A percentile compares a stretch with the other conserved stretches of the same genome.
Evolutionary conservation across 2,113 vertebrate genomes (phyloP).

Genomic region (Syngnathus scovelli): DNA sequence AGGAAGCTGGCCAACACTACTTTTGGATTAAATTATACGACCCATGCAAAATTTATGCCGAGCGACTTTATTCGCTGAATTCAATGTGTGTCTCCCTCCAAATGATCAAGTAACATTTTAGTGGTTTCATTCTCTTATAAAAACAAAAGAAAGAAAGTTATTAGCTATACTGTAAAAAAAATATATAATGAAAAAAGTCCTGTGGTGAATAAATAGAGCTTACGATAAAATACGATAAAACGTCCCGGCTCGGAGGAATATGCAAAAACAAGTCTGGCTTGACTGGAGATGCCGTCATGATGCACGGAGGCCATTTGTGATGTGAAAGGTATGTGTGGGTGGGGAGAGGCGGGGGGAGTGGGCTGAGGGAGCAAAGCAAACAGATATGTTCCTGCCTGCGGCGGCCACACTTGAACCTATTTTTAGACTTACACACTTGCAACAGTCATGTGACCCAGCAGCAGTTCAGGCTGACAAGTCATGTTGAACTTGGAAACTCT

Average conservation of each 20-base stretch:
- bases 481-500: conserved; percentile 18
- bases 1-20: not conserved
- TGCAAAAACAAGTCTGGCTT: conserved; percentile 8
- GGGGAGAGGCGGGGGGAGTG: not conserved
- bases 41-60: not conserved
- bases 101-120: not conserved
- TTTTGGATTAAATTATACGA: not conserved
- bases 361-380: conserved; percentile 36
- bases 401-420: conserved; percentile 24
- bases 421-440: conserved; percentile 12
- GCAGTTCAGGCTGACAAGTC: conserved; percentile 19
- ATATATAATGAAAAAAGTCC: too few species aligned
- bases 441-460: conserved; percentile 12
- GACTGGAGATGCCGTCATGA: conserved; percentile 45
- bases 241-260: too few species aligned
- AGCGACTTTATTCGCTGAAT: not conserved
- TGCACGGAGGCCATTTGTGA: conserved; percentile 33
- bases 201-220: too few species aligned
- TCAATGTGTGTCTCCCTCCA: not conserved
- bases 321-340: conserved; percentile 14
- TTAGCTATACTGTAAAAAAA: not conserved
- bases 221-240: too few species aligned
- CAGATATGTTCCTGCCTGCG: conserved; percentile 21
- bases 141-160: conserved; percentile 1
- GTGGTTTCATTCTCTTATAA: not conserved